Evolutionary conservation across 2,888 invertebrate genomes (phyloP), one percentile per base, ranked within the genome.

Genomic region (Monoplex corrugatus): DNA sequence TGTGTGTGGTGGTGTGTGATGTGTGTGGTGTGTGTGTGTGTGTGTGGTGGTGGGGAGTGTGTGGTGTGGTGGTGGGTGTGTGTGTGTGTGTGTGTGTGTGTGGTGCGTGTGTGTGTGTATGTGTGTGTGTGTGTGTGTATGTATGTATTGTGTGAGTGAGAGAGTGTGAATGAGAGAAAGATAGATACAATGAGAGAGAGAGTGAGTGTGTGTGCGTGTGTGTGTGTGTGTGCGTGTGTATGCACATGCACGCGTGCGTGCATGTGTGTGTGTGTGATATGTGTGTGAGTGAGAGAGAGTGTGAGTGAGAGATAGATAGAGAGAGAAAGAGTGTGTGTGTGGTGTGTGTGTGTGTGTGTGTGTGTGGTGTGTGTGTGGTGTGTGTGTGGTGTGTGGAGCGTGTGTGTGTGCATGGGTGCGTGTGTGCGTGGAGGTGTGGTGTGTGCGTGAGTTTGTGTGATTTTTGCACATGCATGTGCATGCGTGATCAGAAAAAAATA

Each of bases 381-480:
- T 50, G 50, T 50, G 50, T 50, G 50, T 50, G 50, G 50, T 50
- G 50, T 50, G 50, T 50, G 50, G 8, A 19, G 38, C 13, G 43
- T 82, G 82, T 82, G 40, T 40, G 82, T 82, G 40, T 38, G 28
- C 40, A 28, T 40, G 43, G 13, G 28, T 86, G 40, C 28, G 68
- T 86, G 86, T 86, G 86, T 86, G 63, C 35, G 38, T 86, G 86
- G 32, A 50, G 19, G 86, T 63, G 57, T 86, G n/a, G 40, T 40
- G 82, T 82, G 40, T 38, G 28, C 40, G 43, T 40, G 43, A 23
- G 28, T 86, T 16, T n/a, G 68, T 86, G 86, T 86, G 86, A 50
- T 63, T 57, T 63, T 45, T 86, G 63, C 63, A 50, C 50, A 50
- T 86, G 86, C 63, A 50, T 86, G 86, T 63, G 86, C 50, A 50